phyloP scores from a whole-genome alignment of 2,888 invertebrate genomes.

The Steromphala cineraria region DNA sequence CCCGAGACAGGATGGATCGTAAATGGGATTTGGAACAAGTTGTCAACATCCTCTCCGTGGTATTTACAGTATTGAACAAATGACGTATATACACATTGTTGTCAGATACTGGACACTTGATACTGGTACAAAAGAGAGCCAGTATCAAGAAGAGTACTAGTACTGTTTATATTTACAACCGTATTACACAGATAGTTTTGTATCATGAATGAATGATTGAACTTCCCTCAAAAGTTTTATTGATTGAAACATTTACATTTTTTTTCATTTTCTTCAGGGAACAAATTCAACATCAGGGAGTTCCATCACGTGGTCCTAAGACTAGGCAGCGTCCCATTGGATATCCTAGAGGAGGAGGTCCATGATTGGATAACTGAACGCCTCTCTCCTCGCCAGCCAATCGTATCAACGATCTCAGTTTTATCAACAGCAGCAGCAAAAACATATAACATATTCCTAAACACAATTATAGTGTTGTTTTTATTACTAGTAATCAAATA shows the following conservation, averaged over 20 bases:
- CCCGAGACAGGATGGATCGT: too few species aligned
- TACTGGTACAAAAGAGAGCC: too few species aligned
- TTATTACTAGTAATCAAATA: not conserved
- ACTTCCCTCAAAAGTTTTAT: too few species aligned
- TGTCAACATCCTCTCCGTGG: too few species aligned
- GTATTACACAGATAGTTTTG: too few species aligned
- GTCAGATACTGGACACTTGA: too few species aligned
- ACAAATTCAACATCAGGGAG: conserved; percentile 64
- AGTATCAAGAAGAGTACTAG: too few species aligned
- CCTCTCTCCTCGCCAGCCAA: not conserved
- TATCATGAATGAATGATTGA: too few species aligned
- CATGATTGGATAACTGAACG: conserved; percentile 47
- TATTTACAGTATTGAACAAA: too few species aligned
- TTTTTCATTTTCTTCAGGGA: conserved; percentile 36
- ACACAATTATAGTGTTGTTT: not conserved
- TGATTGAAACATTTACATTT: not conserved
- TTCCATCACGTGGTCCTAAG: conserved; percentile 70
- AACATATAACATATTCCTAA: not conserved
- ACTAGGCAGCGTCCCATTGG: conserved; percentile 62
- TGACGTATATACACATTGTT: too few species aligned
- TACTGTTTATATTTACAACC: too few species aligned
- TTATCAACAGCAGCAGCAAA: not conserved
- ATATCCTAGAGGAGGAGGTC: conserved; percentile 61
- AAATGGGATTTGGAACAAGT: too few species aligned
- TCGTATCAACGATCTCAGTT: not conserved